Evolutionary conservation across 2,113 vertebrate genomes (phyloP).

Genomic region (Hydropotes inermis): DNA sequence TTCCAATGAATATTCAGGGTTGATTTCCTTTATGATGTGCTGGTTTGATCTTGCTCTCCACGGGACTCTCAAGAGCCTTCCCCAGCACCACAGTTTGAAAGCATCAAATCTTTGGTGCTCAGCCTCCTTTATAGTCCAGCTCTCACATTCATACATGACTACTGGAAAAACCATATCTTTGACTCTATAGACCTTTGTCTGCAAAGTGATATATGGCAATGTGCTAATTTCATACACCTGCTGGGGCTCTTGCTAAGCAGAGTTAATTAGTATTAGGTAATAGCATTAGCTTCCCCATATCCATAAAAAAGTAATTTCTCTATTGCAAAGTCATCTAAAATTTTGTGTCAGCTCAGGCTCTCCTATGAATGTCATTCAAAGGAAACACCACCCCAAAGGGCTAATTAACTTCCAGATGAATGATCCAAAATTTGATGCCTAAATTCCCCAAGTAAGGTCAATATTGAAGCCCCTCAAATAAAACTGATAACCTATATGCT

Average conservation of each 20-base stretch:
- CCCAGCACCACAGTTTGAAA: neutral
- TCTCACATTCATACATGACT: neutral
- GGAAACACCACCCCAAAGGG: neutral
- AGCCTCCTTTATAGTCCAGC: neutral
- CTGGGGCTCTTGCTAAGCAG: neutral
- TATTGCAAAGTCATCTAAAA: constrained; percentile 32
- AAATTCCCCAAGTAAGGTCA: neutral
- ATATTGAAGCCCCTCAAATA: neutral
- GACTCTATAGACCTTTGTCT: neutral
- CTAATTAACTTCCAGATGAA: constrained; percentile 19
- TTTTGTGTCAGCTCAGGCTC: constrained; percentile 27
- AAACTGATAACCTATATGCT: neutral
- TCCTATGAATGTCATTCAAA: neutral
- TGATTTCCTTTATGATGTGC: neutral
- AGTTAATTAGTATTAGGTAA: constrained; percentile 54
- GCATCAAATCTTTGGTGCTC: neutral
- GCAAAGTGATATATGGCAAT: neutral
- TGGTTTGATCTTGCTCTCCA: neutral
- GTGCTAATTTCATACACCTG: neutral
- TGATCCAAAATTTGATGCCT: neutral
- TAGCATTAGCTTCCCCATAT: neutral
- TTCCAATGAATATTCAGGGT: neutral
- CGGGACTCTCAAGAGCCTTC: neutral
- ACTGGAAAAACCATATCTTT: neutral
- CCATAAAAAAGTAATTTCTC: constrained; percentile 19